Evolutionary conservation across 2,113 vertebrate species (phyloP), one percentile per base, ranked within the genome.

Genomic region (Python bivittatus): DNA sequence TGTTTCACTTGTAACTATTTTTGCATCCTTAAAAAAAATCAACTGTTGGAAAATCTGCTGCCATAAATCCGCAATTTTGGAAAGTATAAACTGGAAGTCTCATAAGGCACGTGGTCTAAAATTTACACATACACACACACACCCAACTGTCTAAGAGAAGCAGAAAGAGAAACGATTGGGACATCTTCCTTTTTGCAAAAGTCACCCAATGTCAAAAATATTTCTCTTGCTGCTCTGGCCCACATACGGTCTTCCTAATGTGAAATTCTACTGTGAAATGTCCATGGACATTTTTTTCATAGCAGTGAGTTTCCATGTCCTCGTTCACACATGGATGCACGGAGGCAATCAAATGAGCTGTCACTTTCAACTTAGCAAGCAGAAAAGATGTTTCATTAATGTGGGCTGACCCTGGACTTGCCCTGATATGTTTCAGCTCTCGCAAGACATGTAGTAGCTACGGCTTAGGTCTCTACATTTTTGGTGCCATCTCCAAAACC

Each of bases 261-360:
- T 20, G 54, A 60, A 83, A 79, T 38, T 38, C 33, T 33, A 9
- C 68, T 13, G 22, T 85, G 27, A 3, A 13, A 27, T 33, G 11
- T 52, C 64, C 54, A 2, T 58, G 42, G 29, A 57, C 42, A 13
- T 48, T 27, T 6, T 38, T 79, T 93, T 86, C 89, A 52, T 52
- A 23, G 38, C 84, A 10, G 17, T 87, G 89, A 29, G 6, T 87
- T 90, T 87, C 52, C 15, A 60, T 58, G 38, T 88, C 84, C 61
- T 90, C 68, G 57, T 90, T 93, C 89, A 90, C 89, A 60, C 89
- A 83, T 88, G 84, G 85, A 57, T 83, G 64, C 84, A 33, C 0
- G 27, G 7, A 23, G 88, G 88, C 88, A 87, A 79, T 90, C 84
- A 87, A 12, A 93, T 22, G 88, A 48, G 48, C 92, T 79, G 58